phyloP scores from a whole-genome alignment of 2,113 vertebrate genomes.

The Misgurnus anguillicaudatus region DNA sequence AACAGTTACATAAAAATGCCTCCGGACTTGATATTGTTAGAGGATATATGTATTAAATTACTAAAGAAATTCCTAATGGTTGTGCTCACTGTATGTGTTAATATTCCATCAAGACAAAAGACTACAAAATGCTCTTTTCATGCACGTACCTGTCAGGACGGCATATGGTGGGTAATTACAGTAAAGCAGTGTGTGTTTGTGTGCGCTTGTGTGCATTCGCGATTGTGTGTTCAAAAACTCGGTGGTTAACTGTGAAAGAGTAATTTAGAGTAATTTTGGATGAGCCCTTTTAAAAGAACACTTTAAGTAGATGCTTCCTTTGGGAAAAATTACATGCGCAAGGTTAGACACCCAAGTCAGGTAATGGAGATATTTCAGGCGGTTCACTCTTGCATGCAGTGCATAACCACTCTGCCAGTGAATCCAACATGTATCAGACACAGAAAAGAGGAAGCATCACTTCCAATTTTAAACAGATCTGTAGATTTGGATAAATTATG shows the following conservation, averaged over 20 bases:
- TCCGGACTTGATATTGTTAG: conserved; percentile 11
- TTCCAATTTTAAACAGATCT: neutral
- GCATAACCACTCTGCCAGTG: conserved; percentile 21
- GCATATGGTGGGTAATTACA: conserved; percentile 48
- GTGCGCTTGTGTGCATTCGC: neutral
- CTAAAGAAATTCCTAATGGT: neutral
- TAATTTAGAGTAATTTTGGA: conserved; percentile 38
- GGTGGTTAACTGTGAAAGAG: conserved; percentile 12
- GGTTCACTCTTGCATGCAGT: conserved; percentile 22
- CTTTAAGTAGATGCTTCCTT: conserved; percentile 41
- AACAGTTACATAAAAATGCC: neutral
- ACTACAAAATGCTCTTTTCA: conserved; percentile 30
- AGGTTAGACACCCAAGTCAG: conserved; percentile 27
- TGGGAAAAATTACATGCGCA: conserved; percentile 27
- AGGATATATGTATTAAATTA: conserved; percentile 18
- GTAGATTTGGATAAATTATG: neutral
- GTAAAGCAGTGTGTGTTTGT: conserved; percentile 35
- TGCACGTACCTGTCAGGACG: conserved; percentile 39
- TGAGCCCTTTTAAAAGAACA: conserved; percentile 38
- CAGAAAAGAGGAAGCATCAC: neutral
- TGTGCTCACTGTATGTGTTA: neutral
- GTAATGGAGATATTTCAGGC: conserved; percentile 33
- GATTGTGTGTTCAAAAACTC: conserved; percentile 12
- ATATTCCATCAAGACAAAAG: conserved; percentile 35
- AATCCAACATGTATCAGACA: neutral